A percentile compares a stretch with the other conserved stretches of the same genome.
Evolutionary conservation across 2,888 invertebrate genomes (phyloP).

Genomic region (Acanthoscelides obtectus): DNA sequence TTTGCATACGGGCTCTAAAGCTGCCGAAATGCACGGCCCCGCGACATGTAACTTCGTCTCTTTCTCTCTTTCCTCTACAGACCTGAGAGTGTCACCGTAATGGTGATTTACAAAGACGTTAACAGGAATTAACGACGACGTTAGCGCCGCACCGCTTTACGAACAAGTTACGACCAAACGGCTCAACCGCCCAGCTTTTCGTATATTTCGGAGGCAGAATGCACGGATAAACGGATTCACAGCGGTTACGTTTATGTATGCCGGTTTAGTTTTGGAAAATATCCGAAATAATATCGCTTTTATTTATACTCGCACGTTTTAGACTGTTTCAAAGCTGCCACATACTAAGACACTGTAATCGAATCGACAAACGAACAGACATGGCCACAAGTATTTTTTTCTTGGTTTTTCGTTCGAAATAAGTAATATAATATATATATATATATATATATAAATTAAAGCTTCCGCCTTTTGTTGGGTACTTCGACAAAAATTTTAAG

Average conservation of each 20-base stretch:
- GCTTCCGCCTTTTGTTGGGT: too few relatives aligned
- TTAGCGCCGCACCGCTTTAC: conserved; percentile 27
- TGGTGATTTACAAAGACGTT: conserved; percentile 39
- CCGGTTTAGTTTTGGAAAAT: too few relatives aligned
- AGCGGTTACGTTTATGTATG: too few relatives aligned
- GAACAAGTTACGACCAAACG: conserved; percentile 10
- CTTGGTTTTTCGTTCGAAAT: too few relatives aligned
- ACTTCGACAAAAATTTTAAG: too few relatives aligned
- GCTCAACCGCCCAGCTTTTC: conserved; percentile 10
- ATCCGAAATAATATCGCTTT: too few relatives aligned
- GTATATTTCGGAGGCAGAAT: conserved; percentile 4
- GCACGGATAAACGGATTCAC: not conserved
- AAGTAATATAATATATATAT: too few relatives aligned
- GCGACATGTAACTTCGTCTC: not conserved
- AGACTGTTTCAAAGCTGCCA: not conserved
- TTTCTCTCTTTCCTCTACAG: not conserved
- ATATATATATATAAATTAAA: too few relatives aligned
- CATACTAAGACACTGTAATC: not conserved
- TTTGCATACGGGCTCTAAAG: not conserved
- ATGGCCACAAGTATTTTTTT: too few relatives aligned
- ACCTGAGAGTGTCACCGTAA: conserved; percentile 27
- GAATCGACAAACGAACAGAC: too few relatives aligned
- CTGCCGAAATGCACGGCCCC: not conserved
- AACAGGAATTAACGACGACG: conserved; percentile 36
- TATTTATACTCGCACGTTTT: not conserved